Evolutionary conservation across 2,113 vertebrate genomes (phyloP), one percentile per base, ranked within the genome.

Genomic region (Hemiscyllium ocellatum): DNA sequence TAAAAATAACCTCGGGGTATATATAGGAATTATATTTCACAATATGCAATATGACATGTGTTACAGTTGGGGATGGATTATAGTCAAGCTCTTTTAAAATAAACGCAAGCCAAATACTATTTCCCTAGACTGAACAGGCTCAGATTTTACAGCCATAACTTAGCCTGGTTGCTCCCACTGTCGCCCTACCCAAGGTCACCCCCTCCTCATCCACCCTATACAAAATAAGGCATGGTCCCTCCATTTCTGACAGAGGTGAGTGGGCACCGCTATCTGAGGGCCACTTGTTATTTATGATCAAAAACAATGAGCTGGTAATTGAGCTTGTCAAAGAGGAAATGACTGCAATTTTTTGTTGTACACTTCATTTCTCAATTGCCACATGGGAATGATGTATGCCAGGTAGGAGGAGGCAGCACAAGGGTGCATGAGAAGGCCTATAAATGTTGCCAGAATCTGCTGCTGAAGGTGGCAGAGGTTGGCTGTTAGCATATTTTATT

Each of bases 1-100:
- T 50, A 22, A 72, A 47, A 95, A 95, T 95, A 72, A 95, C 93
- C 22, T 52, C 24, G 17, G 87, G 68, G 8, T 95, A 47, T 69
- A 26, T 90, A n/a, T 56, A n/a, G 50, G 87, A 90, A 61, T 95
- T 72, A 72, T 95, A 72, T 76, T 72, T 95, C 94, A 52, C 4
- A 12, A 33, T 22, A 72, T 95, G 19, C 69, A 68, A 76, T 50
- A 52, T 72, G 29, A 72, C 94, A 95, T 70, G n/a, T 70, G 37
- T 19, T 70, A 52, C 42, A 33, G 47, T 50, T 72, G 69, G 94
- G 69, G 47, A 95, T 95, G 69, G 68, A 95, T 15, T 72, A 50
- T 70, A 72, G 33, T 95, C 94, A 52, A 72, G 26, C 24, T 72
- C 29, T 70, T 42, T 95, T 72, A 5, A 76, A 50, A 72, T 37